A percentile compares a stretch with the other conserved stretches of the same genome.
phyloP scores from a whole-genome alignment of 2,797 vertebrate genomes.

The Eupleurogrammus muticus region DNA sequence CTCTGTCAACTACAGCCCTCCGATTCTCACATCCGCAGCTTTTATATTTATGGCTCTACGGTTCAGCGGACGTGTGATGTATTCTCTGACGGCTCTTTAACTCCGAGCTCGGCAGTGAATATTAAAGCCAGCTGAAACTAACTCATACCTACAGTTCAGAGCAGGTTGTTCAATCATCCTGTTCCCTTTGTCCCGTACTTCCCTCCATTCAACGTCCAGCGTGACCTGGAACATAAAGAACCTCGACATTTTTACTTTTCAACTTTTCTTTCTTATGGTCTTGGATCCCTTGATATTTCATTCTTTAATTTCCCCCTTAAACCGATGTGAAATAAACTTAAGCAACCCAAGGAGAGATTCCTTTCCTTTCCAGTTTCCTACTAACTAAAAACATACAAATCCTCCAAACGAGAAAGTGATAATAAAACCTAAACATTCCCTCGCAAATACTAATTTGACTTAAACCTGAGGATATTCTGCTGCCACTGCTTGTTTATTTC shows the following conservation, averaged over 20 bases:
- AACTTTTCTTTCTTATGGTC: background rate
- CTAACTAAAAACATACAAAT: background rate
- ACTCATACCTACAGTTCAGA: background rate
- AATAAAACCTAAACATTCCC: background rate
- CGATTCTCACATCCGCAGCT: background rate
- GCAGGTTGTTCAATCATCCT: too few relatives aligned
- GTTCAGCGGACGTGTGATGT: conserved; percentile 11
- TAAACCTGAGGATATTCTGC: background rate
- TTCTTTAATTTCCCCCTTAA: background rate
- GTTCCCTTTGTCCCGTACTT: background rate
- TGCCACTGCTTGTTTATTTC: background rate
- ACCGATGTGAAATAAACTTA: background rate
- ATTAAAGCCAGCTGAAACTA: conserved; percentile 16
- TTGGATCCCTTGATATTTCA: background rate
- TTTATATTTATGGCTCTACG: conserved; percentile 37
- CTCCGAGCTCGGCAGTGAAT: conserved; percentile 29
- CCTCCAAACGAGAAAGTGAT: background rate
- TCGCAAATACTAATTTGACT: background rate
- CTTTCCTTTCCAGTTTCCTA: background rate
- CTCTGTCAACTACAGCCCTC: conserved; percentile 17
- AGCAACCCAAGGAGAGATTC: background rate
- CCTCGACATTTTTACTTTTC: background rate
- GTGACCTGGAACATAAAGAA: background rate
- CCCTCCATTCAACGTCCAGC: background rate
- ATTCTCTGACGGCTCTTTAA: conserved; percentile 32